Conservation (phyloP, 2,797 vertebrate genomes). For the Neoniphon sammara region DNA sequence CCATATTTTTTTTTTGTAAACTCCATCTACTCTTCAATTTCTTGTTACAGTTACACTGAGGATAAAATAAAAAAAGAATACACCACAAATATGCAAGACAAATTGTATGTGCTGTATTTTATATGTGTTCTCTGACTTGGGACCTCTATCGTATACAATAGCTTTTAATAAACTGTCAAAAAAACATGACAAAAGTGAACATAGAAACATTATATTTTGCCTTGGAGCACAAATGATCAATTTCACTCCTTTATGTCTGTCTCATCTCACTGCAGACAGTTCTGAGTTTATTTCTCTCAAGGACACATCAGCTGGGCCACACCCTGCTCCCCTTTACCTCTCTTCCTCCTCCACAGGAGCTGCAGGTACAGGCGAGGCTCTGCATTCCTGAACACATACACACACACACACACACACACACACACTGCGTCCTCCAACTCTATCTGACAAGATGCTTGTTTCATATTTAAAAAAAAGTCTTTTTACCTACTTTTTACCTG, state of each 20-base stretch:
- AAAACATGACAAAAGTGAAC: background rate
- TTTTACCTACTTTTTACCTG: too few relatives aligned
- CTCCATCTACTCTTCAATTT: background rate
- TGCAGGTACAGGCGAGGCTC: conserved; percentile 66
- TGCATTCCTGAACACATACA: conserved; percentile 61
- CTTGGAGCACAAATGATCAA: background rate
- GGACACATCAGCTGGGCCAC: conserved; percentile 48
- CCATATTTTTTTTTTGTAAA: background rate
- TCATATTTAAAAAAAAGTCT: background rate
- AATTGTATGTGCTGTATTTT: background rate
- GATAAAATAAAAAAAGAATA: background rate
- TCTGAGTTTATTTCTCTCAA: conserved; percentile 31
- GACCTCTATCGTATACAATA: background rate
- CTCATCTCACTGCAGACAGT: background rate
- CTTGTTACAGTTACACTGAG: background rate
- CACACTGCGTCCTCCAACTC: background rate
- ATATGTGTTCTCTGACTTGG: background rate
- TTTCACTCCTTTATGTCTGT: background rate
- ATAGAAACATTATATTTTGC: background rate
- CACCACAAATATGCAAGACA: background rate
- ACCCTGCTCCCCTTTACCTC: conserved; percentile 28
- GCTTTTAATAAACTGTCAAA: background rate
- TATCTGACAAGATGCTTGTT: background rate
- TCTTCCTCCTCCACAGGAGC: conserved; percentile 40
- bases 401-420: conserved; percentile 26